A percentile compares a stretch with the other conserved stretches of the same genome.
These are phyloP conservation scores for Eulemur rubriventer DNA, from an alignment of 2,797 vertebrate species.

Conservation along the genomic window DNA sequence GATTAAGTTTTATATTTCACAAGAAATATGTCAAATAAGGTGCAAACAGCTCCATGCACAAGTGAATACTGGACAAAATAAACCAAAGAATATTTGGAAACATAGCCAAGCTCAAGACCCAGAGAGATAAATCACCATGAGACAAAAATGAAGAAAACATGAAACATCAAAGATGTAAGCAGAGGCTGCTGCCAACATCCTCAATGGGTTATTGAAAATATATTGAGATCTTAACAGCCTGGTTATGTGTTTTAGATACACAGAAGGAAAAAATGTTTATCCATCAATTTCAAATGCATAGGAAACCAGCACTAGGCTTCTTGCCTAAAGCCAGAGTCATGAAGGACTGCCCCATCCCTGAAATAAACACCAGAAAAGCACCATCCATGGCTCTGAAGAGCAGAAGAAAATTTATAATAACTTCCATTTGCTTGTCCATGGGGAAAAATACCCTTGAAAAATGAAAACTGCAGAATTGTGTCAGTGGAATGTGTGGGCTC, in stretches of 20 bases:
- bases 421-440: not conserved
- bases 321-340: not conserved
- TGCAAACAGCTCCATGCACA: not conserved
- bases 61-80: constrained; percentile 27
- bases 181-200: not conserved
- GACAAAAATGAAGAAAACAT: constrained; percentile 33
- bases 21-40: constrained; percentile 45
- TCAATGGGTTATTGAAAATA: not conserved
- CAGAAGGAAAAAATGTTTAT: not conserved
- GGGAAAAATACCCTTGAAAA: not conserved
- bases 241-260: constrained; percentile 25
- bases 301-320: not conserved
- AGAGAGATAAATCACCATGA: not conserved
- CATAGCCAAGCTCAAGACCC: not conserved
- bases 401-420: not conserved
- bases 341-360: not conserved
- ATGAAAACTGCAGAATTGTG: not conserved
- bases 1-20: constrained; percentile 46
- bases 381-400: not conserved
- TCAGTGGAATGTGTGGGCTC: not conserved
- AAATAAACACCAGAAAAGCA: not conserved
- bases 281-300: not conserved
- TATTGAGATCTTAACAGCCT: not conserved
- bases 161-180: not conserved
- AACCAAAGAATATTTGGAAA: constrained; percentile 47